A percentile compares a stretch with the other conserved stretches of the same genome.
Conservation (phyloP, 2,888 invertebrate genomes). For the Ichneumoninae sp. region DNA sequence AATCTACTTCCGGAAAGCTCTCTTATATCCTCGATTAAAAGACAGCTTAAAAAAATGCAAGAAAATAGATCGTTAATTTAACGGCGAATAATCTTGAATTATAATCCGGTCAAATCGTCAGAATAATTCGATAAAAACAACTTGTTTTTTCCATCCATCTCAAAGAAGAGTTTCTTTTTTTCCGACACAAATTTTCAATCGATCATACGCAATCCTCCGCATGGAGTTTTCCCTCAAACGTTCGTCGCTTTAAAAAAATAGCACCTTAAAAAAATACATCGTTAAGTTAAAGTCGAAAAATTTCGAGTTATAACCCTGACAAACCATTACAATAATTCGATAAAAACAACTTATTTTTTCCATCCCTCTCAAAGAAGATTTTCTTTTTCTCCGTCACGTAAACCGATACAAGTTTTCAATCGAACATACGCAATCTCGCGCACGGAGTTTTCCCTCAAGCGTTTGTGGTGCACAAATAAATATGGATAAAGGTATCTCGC, state of each 20-base stretch:
- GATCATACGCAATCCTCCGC: background rate
- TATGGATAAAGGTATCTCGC: background rate
- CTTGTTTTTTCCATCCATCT: too few species aligned
- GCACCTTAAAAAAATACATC: background rate
- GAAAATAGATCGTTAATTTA: background rate
- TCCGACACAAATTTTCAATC: constrained; percentile 11
- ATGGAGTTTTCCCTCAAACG: background rate
- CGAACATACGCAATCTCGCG: background rate
- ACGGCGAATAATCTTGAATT: too few species aligned
- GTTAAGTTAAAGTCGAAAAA: background rate
- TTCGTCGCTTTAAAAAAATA: background rate
- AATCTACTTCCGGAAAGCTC: background rate
- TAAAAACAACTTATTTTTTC: background rate
- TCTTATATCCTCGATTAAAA: background rate
- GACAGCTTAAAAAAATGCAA: background rate
- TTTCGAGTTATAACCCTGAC: background rate
- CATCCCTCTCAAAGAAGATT: background rate
- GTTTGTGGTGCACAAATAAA: constrained; percentile 4
- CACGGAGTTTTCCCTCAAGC: background rate
- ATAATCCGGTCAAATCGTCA: too few species aligned
- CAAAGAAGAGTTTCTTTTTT: too few species aligned
- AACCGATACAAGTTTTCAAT: constrained; percentile 21
- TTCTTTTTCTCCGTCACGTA: background rate
- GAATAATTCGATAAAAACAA: too few species aligned
- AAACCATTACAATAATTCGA: background rate